Conservation (phyloP, 2,888 invertebrate genomes). For the Dione vanillae region DNA sequence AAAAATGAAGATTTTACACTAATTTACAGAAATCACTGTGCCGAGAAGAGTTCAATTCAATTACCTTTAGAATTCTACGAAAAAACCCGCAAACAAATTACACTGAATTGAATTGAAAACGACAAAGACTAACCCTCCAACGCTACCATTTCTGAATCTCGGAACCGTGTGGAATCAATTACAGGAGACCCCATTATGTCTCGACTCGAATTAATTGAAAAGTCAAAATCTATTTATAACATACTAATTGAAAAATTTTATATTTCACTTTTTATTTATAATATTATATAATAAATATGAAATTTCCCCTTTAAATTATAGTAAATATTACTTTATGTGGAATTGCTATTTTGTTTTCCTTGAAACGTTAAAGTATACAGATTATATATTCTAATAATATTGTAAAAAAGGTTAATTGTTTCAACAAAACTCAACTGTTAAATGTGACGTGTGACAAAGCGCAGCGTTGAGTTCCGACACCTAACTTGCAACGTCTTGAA, state of each 20-base stretch:
- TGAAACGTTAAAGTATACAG: too few relatives aligned
- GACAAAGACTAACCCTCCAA: conserved; percentile 51
- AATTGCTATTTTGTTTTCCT: conserved; percentile 7
- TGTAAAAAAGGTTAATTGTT: too few relatives aligned
- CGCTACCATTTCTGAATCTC: conserved; percentile 50
- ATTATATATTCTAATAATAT: too few relatives aligned
- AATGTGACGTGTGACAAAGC: too few relatives aligned
- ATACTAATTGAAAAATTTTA: not conserved
- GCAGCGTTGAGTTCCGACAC: too few relatives aligned
- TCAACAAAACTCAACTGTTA: too few relatives aligned
- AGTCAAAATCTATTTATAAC: conserved; percentile 37
- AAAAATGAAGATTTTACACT: not conserved
- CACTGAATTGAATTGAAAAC: conserved; percentile 57
- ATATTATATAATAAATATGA: not conserved
- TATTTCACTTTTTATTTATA: not conserved
- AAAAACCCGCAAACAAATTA: conserved; percentile 51
- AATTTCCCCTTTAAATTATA: not conserved
- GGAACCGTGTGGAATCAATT: conserved; percentile 73
- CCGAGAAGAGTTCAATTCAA: conserved; percentile 12
- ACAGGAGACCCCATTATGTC: conserved; percentile 58
- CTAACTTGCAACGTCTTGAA: too few relatives aligned
- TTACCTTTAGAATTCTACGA: conserved; percentile 27
- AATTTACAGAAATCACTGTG: conserved; percentile 22
- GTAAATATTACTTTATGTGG: not conserved
- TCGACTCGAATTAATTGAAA: conserved; percentile 54